These are phyloP conservation scores for Cercocebus atys DNA, from an alignment of 2,113 vertebrate species.

Conservation along the genomic window DNA sequence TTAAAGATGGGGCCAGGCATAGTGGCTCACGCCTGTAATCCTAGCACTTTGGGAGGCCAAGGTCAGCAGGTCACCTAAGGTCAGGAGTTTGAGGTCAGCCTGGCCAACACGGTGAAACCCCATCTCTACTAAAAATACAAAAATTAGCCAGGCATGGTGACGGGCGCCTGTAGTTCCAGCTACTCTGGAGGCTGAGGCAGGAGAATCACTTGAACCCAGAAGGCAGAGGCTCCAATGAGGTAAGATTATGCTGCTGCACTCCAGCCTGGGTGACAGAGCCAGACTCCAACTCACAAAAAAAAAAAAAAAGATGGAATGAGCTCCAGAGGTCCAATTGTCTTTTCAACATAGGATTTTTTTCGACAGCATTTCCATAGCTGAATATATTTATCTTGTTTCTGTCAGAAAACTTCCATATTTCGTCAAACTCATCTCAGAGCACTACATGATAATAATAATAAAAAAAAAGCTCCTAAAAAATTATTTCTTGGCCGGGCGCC, in stretches of 20 bases:
- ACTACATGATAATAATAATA: not conserved
- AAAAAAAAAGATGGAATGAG: not conserved
- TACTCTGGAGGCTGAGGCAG: not conserved
- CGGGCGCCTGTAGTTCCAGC: not conserved
- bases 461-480: too few species aligned
- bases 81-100: too few species aligned
- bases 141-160: not conserved
- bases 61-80: too few species aligned
- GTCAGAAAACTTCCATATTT: constrained; percentile 50
- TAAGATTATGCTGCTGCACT: too few species aligned
- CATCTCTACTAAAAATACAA: too few species aligned
- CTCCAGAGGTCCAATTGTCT: not conserved
- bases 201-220: not conserved
- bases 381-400: constrained; percentile 23
- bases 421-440: constrained; percentile 32
- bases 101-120: too few species aligned
- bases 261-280: not conserved
- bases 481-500: not conserved
- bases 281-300: not conserved
- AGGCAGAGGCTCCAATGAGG: too few species aligned
- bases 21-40: too few species aligned
- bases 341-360: not conserved
- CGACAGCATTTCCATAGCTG: not conserved
- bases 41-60: too few species aligned
- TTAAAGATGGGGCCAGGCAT: too few species aligned